Evolutionary conservation across 2,797 vertebrate genomes (phyloP).

Genomic region (Borostomias antarcticus): DNA sequence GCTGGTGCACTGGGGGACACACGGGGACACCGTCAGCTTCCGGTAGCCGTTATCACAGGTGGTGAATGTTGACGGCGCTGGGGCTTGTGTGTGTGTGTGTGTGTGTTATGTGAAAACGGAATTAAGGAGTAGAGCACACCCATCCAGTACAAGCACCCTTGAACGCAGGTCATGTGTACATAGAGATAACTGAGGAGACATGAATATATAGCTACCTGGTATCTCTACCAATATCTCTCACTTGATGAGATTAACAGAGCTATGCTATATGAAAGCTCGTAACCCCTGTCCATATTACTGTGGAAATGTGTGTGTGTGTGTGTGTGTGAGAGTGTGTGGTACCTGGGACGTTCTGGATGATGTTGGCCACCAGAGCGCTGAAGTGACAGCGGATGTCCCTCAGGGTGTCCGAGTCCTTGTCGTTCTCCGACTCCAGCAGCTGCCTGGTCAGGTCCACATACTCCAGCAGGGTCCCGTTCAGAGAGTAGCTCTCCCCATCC

Average conservation of each 20-base stretch:
- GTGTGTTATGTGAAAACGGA: too few species aligned
- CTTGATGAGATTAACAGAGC: too few species aligned
- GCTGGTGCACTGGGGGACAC: constrained; percentile 87
- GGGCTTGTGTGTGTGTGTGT: too few species aligned
- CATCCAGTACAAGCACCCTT: too few species aligned
- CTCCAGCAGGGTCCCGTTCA: constrained; percentile 94
- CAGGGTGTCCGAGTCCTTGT: constrained; percentile 97
- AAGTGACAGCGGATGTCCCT: constrained; percentile 99
- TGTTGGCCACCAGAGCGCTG: constrained; percentile 98
- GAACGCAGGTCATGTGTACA: too few species aligned
- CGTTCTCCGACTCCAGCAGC: constrained; percentile 96
- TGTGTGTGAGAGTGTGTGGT: constrained; percentile 28
- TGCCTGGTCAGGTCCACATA: constrained; percentile 98
- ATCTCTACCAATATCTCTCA: too few species aligned
- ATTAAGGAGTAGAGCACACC: too few species aligned
- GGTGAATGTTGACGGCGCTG: too few species aligned
- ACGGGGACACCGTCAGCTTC: background rate
- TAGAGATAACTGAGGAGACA: too few species aligned
- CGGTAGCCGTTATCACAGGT: background rate
- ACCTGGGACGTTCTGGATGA: constrained; percentile 99
- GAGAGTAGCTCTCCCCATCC: constrained; percentile 95
- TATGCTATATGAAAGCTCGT: too few species aligned
- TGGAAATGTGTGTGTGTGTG: background rate
- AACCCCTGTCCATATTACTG: too few species aligned
- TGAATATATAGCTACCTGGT: too few species aligned